These are phyloP conservation scores for Phrynosoma blainvillii DNA, from an alignment of 2,113 vertebrate species.

Conservation along the genomic window DNA sequence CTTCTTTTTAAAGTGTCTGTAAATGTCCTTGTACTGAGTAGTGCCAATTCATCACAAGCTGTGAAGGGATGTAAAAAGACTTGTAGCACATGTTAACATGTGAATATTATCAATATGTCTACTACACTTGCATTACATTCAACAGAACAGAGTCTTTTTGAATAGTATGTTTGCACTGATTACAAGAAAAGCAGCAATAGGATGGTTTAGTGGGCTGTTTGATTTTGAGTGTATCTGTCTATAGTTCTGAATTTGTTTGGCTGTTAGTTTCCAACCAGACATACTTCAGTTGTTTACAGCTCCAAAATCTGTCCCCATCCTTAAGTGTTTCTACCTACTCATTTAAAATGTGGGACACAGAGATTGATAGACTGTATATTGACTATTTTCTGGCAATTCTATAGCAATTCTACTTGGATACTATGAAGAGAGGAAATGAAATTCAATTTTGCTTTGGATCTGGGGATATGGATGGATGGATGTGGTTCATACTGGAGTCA, in stretches of 20 bases:
- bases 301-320: background rate
- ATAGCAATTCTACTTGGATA: background rate
- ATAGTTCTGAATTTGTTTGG: background rate
- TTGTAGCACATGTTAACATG: background rate
- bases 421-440: background rate
- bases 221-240: background rate
- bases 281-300: background rate
- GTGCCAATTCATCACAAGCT: background rate
- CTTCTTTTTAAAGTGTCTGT: too few species aligned
- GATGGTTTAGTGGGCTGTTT: too few species aligned
- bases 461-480: background rate
- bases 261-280: background rate
- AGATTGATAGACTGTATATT: background rate
- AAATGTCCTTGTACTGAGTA: background rate
- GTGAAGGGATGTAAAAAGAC: background rate
- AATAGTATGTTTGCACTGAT: background rate
- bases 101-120: background rate
- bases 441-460: background rate
- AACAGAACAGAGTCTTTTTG: background rate
- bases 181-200: background rate
- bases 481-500: background rate
- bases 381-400: background rate
- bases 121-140: too few species aligned
- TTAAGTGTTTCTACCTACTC: background rate
- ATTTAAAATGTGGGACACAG: background rate